Conservation (phyloP, 1,140 invertebrate species). For the Zaprionus taronus region DNA sequence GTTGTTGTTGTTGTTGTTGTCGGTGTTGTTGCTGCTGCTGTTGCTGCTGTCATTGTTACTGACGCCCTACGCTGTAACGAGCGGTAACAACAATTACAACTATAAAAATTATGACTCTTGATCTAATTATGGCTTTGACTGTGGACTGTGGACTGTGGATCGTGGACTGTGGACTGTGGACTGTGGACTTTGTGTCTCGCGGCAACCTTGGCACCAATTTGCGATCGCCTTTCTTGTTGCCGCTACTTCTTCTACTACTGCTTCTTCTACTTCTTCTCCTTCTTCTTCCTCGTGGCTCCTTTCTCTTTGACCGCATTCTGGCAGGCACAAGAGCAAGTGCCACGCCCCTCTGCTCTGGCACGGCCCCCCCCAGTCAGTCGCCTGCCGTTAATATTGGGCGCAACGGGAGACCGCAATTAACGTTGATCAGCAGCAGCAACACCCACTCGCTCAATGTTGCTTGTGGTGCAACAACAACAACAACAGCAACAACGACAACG, state of each 20-base stretch:
- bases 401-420: constrained; percentile 31
- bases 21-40: not conserved
- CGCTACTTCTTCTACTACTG: constrained; percentile 1
- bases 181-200: constrained; percentile 44
- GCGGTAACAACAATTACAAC: constrained; percentile 52
- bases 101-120: constrained; percentile 79
- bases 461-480: constrained; percentile 15
- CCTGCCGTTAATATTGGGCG: not conserved
- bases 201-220: constrained; percentile 74
- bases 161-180: not conserved
- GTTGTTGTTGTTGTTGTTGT: constrained; percentile 33
- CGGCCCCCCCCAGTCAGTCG: constrained; percentile 13
- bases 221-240: not conserved
- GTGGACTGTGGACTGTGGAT: constrained; percentile 17
- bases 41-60: not conserved
- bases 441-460: constrained; percentile 2
- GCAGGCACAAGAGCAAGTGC: not conserved
- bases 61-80: constrained; percentile 8
- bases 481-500: constrained; percentile 13
- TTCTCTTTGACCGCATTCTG: constrained; percentile 29
- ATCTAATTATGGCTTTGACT: constrained; percentile 74
- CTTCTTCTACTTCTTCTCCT: constrained; percentile 1
- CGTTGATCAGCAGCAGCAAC: constrained; percentile 27
- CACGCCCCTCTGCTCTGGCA: constrained; percentile 10
- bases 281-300: not conserved